Evolutionary conservation across 2,113 vertebrate genomes (phyloP).

Genomic region (Mustela lutreola): DNA sequence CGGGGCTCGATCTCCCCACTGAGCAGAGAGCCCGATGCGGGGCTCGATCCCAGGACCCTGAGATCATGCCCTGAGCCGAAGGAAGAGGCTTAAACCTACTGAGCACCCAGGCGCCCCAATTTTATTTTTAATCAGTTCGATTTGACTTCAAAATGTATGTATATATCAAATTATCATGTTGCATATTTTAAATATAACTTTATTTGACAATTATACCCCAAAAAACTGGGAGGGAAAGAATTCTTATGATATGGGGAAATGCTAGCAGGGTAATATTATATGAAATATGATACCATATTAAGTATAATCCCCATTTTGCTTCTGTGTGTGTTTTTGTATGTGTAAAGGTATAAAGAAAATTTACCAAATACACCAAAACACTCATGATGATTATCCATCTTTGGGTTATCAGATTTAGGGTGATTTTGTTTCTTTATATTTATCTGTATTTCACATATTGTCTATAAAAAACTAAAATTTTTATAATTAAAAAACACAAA

Average conservation of each 20-base stretch:
- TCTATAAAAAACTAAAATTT: background rate
- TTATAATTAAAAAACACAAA: background rate
- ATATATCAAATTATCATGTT: background rate
- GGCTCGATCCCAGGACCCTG: no score
- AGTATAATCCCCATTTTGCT: background rate
- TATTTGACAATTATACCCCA: background rate
- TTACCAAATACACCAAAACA: background rate
- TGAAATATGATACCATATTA: background rate
- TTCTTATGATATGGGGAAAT: background rate
- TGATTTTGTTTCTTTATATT: conserved; percentile 49
- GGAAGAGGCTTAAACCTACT: no score
- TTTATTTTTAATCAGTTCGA: background rate
- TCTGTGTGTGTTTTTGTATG: background rate
- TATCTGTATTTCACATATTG: background rate
- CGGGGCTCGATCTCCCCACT: no score
- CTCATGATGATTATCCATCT: background rate
- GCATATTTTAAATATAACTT: background rate
- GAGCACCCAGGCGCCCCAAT: no score
- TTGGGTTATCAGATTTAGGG: background rate
- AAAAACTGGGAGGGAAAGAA: background rate
- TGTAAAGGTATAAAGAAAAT: conserved; percentile 7
- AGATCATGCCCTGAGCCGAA: no score
- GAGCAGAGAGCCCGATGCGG: no score
- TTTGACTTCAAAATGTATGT: background rate
- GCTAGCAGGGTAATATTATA: conserved; percentile 1